Evolutionary conservation across 2,797 vertebrate genomes (phyloP).

Genomic region (Eutrigla gurnardus): DNA sequence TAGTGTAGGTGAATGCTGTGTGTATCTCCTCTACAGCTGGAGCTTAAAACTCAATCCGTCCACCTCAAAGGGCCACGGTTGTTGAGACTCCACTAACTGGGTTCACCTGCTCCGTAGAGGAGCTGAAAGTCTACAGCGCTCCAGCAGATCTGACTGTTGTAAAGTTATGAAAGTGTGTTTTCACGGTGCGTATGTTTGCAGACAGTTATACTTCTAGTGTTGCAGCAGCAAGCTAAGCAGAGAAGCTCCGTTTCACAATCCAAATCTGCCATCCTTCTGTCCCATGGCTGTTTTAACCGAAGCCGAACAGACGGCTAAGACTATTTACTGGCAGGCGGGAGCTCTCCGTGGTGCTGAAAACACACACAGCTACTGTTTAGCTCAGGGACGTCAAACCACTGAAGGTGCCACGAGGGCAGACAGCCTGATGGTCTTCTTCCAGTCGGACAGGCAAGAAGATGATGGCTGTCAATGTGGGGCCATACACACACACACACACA

Average conservation of each 20-base stretch:
- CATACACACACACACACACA: too few species aligned
- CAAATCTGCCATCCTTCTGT: conserved; percentile 5
- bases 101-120: conserved; percentile 17
- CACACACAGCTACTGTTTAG: background rate
- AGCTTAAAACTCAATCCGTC: conserved; percentile 36
- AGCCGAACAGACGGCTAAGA: background rate
- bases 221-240: background rate
- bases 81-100: conserved; percentile 19
- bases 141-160: conserved; percentile 11
- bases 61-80: conserved; percentile 25
- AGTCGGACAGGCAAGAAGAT: background rate
- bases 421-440: background rate
- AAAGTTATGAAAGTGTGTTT: conserved; percentile 3
- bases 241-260: background rate
- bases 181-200: background rate
- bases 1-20: conserved; percentile 14
- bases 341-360: conserved; percentile 46
- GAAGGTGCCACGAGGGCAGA: background rate
- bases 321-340: background rate
- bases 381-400: background rate
- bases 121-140: conserved; percentile 7
- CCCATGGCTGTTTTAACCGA: background rate
- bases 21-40: conserved; percentile 7
- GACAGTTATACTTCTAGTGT: background rate
- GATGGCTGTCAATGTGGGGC: background rate